These are phyloP conservation scores for Garra rufa DNA, from an alignment of 2,113 vertebrate genomes.

Conservation along the genomic window DNA sequence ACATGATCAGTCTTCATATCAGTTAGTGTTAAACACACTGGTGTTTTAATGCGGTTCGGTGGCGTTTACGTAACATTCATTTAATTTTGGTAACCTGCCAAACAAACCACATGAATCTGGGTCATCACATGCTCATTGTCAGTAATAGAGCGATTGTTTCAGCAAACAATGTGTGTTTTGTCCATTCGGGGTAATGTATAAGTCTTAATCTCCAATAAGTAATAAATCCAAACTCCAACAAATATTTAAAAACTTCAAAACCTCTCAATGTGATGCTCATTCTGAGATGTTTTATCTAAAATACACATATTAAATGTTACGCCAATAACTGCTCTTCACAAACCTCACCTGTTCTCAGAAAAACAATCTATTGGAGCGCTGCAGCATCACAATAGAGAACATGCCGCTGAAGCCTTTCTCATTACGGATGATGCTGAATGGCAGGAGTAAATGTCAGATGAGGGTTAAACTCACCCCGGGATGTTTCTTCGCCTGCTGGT, in stretches of 20 bases:
- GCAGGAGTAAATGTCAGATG: not conserved
- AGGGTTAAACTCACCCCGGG: slow-evolving; percentile 67
- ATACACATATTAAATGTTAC: not conserved
- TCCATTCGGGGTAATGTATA: not conserved
- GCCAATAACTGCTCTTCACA: not conserved
- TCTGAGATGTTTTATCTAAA: not conserved
- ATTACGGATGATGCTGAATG: too few species aligned
- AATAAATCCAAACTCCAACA: too few species aligned
- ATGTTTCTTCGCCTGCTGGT: slow-evolving; percentile 70
- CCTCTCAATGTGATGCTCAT: not conserved
- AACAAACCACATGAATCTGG: slow-evolving; percentile 34
- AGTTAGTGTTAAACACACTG: not conserved
- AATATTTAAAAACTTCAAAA: not conserved
- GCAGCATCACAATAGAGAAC: not conserved
- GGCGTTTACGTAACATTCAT: slow-evolving; percentile 23
- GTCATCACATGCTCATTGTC: slow-evolving; percentile 36
- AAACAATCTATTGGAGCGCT: not conserved
- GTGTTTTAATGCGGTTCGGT: not conserved
- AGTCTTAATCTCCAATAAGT: too few species aligned
- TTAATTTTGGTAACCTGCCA: slow-evolving; percentile 42
- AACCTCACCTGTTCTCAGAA: not conserved
- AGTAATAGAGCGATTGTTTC: slow-evolving; percentile 33
- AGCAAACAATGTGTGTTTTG: slow-evolving; percentile 3
- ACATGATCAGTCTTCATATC: not conserved
- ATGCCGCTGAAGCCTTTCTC: not conserved